Base-by-base conservation (phyloP, 2,113 vertebrate species). In the Crocuta crocuta region DNA sequence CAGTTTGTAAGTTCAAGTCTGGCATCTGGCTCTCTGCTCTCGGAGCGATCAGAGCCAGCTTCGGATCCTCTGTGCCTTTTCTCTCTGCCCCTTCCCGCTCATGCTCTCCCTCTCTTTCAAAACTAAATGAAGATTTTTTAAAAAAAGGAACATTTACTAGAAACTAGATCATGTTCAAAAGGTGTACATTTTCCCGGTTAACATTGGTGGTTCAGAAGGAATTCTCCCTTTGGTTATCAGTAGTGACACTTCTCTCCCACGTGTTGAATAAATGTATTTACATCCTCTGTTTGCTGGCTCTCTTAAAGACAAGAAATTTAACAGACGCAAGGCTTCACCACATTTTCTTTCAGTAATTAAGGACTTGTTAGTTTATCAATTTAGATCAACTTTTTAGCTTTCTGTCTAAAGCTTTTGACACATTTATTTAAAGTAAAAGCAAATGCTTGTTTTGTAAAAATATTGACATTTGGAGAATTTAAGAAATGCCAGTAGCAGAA, bases 401-500 rank as follows among this genome's bases (percentile, higher is more conserved):
- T 85, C 96, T 97, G 85, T 94, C 96, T 97, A 91, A 93, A 94
- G 89, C 96, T 97, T 97, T 91, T 50, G 45, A 96, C 95, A 98
- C 94, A 97, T 94, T 98, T 97, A 97, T 86, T 91, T 95, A 97
- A 98, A 98, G 88, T 76, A 96, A 96, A 97, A 98, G 0, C 97
- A 98, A 98, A 97, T 96, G 89, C 85, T 86, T 96, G 35, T 89
- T 96, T 97, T 79, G 48, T 87, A 97, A 95, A 92, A 95, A 92
- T 97, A 98, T 55, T 89, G 97, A 96, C 73, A 68, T 89, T 98
- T 97, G 80, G 78, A 98, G 96, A 98, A 90, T 89, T 8, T 48
- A 96, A 95, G 96, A 97, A 98, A 98, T 98, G 93, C 93, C 90
- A 97, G 71, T 94, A 92, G 58, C 71, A 98, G 95, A 98, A 98